These are phyloP conservation scores for Pegea sp. DNA, from an alignment of 23 tunicate genomes.

Conservation along the genomic window DNA sequence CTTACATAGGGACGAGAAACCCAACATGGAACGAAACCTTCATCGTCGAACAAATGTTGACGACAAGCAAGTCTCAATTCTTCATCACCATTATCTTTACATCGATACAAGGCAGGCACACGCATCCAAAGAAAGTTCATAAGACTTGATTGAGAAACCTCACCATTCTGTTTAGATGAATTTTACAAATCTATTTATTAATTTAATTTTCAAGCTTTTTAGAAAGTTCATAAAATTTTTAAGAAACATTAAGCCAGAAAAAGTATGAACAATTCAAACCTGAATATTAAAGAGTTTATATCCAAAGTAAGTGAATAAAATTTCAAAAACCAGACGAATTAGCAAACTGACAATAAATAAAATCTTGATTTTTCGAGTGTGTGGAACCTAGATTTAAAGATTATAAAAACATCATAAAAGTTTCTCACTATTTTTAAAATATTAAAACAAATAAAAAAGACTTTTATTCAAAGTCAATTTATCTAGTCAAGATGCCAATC, in stretches of 20 bases:
- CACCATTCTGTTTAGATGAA: not conserved
- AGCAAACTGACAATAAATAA: constrained; percentile 40
- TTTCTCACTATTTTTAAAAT: too few species aligned
- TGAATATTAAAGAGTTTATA: constrained; percentile 38
- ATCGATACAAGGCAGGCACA: constrained; percentile 63
- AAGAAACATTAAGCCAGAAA: not conserved
- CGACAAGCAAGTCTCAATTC: constrained; percentile 52
- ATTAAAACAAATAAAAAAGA: too few species aligned
- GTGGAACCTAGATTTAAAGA: too few species aligned
- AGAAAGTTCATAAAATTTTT: not conserved
- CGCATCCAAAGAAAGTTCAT: constrained; percentile 64
- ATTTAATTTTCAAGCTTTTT: not conserved
- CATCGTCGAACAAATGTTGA: constrained; percentile 27
- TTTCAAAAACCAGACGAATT: constrained; percentile 35
- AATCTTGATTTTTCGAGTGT: constrained; percentile 65
- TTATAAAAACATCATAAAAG: too few species aligned
- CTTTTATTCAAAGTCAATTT: too few species aligned
- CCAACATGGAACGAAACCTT: constrained; percentile 78
- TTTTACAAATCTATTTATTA: not conserved
- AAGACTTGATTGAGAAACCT: not conserved
- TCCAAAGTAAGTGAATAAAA: constrained; percentile 41
- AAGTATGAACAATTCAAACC: not conserved
- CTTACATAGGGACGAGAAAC: constrained; percentile 91
- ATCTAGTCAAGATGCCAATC: too few species aligned
- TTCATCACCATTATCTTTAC: constrained; percentile 21